Conservation (phyloP, 2,888 invertebrate species). For the Macrosoma leucophasiata region DNA sequence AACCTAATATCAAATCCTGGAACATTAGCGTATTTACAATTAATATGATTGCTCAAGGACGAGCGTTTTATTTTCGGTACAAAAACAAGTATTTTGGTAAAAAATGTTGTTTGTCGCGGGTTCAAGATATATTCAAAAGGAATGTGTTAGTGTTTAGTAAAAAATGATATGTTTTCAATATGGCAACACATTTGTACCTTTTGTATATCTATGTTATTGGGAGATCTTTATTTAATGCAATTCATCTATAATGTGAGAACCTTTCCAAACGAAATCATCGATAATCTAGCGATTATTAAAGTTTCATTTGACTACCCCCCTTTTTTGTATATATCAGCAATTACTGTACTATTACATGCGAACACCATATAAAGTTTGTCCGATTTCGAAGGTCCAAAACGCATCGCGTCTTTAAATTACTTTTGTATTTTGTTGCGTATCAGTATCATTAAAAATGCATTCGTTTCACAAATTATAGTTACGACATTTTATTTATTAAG, state of each 20-base stretch:
- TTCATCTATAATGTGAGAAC: conserved; percentile 13
- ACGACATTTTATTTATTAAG: too few relatives aligned
- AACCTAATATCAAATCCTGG: conserved; percentile 54
- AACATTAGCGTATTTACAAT: conserved; percentile 31
- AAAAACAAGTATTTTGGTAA: too few relatives aligned
- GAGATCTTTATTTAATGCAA: neutral
- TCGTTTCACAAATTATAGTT: too few relatives aligned
- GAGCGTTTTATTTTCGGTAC: conserved; percentile 3
- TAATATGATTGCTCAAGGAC: conserved; percentile 5
- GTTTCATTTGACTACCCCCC: too few relatives aligned
- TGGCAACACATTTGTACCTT: conserved; percentile 59
- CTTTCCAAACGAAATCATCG: conserved; percentile 1
- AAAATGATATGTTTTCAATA: conserved; percentile 64
- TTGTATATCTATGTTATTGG: conserved; percentile 1
- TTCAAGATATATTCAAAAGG: too few relatives aligned
- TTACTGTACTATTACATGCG: too few relatives aligned
- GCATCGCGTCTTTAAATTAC: too few relatives aligned
- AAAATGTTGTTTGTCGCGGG: neutral
- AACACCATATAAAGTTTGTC: too few relatives aligned
- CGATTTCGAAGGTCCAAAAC: too few relatives aligned
- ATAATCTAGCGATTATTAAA: neutral
- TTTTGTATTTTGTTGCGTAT: too few relatives aligned
- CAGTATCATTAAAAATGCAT: too few relatives aligned
- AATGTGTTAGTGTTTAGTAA: conserved; percentile 62
- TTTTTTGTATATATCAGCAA: too few relatives aligned